Evolutionary conservation across 2,113 vertebrate genomes (phyloP).

Genomic region (Fregata magnificens): DNA sequence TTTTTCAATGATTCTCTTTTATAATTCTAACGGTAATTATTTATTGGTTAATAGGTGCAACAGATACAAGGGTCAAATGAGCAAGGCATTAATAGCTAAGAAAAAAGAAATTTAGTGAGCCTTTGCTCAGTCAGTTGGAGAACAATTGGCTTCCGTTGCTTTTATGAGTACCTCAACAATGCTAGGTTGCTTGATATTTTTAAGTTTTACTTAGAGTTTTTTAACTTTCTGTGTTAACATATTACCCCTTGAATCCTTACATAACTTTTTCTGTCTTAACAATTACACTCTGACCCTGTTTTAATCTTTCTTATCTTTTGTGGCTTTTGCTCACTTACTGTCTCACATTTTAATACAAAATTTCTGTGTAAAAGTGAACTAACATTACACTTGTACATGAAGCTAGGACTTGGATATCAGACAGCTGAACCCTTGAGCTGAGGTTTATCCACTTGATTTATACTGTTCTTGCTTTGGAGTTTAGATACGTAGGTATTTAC

Average conservation of each 20-base stretch:
- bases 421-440: background rate
- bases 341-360: background rate
- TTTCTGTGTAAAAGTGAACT: background rate
- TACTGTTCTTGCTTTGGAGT: background rate
- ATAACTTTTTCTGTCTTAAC: background rate
- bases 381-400: background rate
- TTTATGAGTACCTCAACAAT: background rate
- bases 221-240: background rate
- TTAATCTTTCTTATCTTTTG: background rate
- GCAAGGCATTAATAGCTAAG: background rate
- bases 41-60: background rate
- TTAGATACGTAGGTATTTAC: background rate
- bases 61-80: background rate
- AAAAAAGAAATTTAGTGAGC: background rate
- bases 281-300: background rate
- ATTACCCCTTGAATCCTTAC: background rate
- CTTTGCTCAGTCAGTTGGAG: accelerated
- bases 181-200: background rate
- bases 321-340: background rate
- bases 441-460: background rate
- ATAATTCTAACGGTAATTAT: background rate
- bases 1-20: background rate
- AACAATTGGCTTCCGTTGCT: accelerated
- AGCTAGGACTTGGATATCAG: background rate
- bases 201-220: background rate